Conservation (phyloP, 2,888 invertebrate species). For the Lutraria lutraria region DNA sequence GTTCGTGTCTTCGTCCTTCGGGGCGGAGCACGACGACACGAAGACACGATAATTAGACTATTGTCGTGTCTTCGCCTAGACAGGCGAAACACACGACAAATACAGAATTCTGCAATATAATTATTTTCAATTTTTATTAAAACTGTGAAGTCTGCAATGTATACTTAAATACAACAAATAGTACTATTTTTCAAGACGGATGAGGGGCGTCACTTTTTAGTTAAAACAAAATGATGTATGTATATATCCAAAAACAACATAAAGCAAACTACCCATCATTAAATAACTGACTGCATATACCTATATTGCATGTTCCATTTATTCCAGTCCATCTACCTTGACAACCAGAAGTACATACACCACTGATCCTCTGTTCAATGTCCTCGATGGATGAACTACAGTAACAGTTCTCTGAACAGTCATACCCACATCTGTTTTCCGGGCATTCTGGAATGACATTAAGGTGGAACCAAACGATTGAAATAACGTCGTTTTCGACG, state of each 20-base stretch:
- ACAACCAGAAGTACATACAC: conserved; percentile 26
- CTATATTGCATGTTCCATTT: background rate
- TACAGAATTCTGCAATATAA: too few species aligned
- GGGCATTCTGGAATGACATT: conserved; percentile 7
- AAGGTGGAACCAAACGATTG: too few species aligned
- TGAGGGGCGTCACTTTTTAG: background rate
- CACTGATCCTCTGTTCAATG: conserved; percentile 14
- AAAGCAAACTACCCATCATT: background rate
- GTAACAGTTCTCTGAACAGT: conserved; percentile 17
- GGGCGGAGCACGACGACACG: too few species aligned
- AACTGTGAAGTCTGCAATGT: too few species aligned
- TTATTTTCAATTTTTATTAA: too few species aligned
- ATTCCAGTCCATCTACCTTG: background rate
- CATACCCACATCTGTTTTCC: conserved; percentile 5
- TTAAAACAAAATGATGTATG: background rate
- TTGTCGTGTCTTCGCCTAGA: too few species aligned
- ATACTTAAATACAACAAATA: too few species aligned
- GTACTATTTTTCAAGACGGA: too few species aligned
- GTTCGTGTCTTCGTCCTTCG: too few species aligned
- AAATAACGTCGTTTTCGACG: too few species aligned
- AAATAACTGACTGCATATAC: background rate
- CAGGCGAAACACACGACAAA: too few species aligned
- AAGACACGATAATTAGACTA: too few species aligned
- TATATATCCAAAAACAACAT: background rate
- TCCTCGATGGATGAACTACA: background rate